Percentiles rank a stretch among this genome's conserved stretches.
phyloP scores from a whole-genome alignment of 2,113 vertebrate genomes.

The Catagonus wagneri region DNA sequence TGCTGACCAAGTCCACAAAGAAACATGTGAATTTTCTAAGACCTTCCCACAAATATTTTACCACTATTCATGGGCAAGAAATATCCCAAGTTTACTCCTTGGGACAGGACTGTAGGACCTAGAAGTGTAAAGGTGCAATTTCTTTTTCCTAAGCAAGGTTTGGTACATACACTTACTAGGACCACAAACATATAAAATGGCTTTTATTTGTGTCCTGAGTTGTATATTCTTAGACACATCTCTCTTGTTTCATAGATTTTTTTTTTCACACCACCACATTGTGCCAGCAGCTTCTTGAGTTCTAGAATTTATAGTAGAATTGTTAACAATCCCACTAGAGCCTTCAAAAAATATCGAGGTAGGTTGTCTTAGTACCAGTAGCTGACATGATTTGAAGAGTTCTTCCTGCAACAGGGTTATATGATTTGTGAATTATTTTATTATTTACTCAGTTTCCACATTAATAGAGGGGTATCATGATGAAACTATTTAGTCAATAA shows the following conservation, averaged over 20 bases:
- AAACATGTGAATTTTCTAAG: background rate
- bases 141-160: background rate
- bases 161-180: background rate
- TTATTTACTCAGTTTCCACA: constrained; percentile 8
- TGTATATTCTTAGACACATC: background rate
- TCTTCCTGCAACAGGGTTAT: background rate
- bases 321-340: background rate
- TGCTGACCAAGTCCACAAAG: background rate
- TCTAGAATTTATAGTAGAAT: constrained; percentile 20
- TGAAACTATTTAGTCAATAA: constrained; percentile 18
- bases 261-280: background rate
- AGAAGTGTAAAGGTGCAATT: background rate
- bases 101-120: background rate
- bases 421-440: background rate
- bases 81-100: background rate
- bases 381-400: background rate
- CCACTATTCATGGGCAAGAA: background rate
- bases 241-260: constrained; percentile 27
- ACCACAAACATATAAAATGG: background rate
- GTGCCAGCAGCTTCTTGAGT: background rate
- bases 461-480: background rate
- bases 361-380: background rate
- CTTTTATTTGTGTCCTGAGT: background rate
- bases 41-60: constrained; percentile 5
- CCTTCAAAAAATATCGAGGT: constrained; percentile 33